phyloP scores from a whole-genome alignment of 2,797 vertebrate species.

The Spizella passerina region DNA sequence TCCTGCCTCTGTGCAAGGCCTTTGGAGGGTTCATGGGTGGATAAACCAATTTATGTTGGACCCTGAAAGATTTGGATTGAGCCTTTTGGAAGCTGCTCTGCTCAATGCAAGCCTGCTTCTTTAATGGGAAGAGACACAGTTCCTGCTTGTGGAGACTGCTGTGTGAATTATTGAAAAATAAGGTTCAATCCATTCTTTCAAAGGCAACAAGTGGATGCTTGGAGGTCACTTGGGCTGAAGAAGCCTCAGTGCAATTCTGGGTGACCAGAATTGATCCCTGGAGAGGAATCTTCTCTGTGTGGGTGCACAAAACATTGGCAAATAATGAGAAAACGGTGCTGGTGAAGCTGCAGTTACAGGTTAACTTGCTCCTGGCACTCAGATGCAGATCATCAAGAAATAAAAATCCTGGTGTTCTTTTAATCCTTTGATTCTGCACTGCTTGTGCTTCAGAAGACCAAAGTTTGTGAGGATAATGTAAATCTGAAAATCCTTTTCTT shows the following conservation, averaged over 20 bases:
- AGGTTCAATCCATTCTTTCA: neutral
- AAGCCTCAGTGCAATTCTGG: neutral
- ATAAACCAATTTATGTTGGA: neutral
- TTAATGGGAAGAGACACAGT: neutral
- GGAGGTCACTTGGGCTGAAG: neutral
- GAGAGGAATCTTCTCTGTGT: neutral
- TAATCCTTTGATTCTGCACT: neutral
- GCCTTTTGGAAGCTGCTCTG: neutral
- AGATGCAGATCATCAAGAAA: neutral
- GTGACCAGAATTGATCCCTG: neutral
- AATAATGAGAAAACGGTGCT: conserved; percentile 8
- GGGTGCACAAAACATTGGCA: neutral
- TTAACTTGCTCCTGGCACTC: conserved; percentile 55
- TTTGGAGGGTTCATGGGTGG: neutral
- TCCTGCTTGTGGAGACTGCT: neutral
- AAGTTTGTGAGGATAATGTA: conserved; percentile 1
- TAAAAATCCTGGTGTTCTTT: neutral
- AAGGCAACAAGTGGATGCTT: conserved; percentile 19
- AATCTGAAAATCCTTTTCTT: conserved; percentile 25
- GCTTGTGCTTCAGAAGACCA: neutral
- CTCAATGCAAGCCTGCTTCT: neutral
- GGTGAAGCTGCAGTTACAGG: conserved; percentile 47
- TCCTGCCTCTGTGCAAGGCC: neutral
- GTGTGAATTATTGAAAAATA: conserved; percentile 37
- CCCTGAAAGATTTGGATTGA: neutral